These are phyloP conservation scores for Drosophila trapezifrons DNA, from an alignment of 1,140 invertebrate species.

Conservation along the genomic window DNA sequence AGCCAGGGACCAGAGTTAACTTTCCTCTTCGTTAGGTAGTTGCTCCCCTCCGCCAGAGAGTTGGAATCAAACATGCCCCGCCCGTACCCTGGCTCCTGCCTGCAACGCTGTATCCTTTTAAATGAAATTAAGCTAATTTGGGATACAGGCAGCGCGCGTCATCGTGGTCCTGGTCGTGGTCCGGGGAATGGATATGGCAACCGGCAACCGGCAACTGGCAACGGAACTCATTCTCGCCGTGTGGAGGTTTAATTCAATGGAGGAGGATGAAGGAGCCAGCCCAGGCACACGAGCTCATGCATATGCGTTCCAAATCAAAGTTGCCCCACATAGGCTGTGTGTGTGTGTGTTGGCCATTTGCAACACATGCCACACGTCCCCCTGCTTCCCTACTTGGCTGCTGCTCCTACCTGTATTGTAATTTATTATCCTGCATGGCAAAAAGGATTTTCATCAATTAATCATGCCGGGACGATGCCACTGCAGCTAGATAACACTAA, in stretches of 20 bases:
- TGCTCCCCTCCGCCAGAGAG: not conserved
- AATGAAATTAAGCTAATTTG: conserved; percentile 83
- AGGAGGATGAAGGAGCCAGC: conserved; percentile 1
- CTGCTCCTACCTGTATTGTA: conserved; percentile 59
- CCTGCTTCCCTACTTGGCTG: conserved; percentile 1
- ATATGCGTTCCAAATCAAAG: conserved; percentile 58
- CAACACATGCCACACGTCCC: conserved; percentile 54
- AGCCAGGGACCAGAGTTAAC: conserved; percentile 36
- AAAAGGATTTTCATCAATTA: conserved; percentile 82
- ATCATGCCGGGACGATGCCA: conserved; percentile 74
- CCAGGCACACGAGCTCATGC: conserved; percentile 27
- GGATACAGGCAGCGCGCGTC: conserved; percentile 65
- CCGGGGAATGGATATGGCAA: conserved; percentile 21
- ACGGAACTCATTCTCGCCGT: conserved; percentile 49
- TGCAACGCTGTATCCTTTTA: conserved; percentile 69
- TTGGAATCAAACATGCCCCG: conserved; percentile 24
- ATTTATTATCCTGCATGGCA: conserved; percentile 82
- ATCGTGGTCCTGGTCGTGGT: conserved; percentile 14
- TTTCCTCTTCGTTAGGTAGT: conserved; percentile 39
- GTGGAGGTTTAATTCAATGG: conserved; percentile 57
- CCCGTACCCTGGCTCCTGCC: conserved; percentile 5
- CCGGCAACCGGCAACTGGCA: conserved; percentile 11
- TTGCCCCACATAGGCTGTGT: conserved; percentile 33
- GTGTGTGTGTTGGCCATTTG: conserved; percentile 54
- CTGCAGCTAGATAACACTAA: conserved; percentile 67